phyloP scores from a whole-genome alignment of 2,888 invertebrate species.

The Scaptodrosophila latifasciaeformis region DNA sequence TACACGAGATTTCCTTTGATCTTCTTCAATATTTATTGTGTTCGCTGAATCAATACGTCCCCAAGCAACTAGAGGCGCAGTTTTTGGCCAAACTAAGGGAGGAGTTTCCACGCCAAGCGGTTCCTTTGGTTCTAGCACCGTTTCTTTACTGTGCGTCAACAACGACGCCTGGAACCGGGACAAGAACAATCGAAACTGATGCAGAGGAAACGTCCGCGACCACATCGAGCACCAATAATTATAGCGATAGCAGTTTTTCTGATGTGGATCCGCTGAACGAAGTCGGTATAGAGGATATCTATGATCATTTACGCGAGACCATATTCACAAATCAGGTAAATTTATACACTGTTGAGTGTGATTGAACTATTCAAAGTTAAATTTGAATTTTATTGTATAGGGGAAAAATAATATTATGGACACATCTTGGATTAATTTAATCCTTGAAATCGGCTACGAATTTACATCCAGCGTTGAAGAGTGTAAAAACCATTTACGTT shows the following conservation, averaged over 20 bases:
- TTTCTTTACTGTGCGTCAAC: conserved; percentile 79
- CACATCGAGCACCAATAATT: conserved; percentile 75
- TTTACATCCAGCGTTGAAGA: conserved; percentile 92
- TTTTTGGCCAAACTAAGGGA: conserved; percentile 88
- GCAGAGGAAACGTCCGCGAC: conserved; percentile 76
- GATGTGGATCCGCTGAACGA: conserved; percentile 75
- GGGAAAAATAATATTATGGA: conserved; percentile 79
- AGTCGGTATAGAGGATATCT: conserved; percentile 72
- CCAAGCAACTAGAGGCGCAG: conserved; percentile 68
- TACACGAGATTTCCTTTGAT: conserved; percentile 93
- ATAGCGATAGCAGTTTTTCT: conserved; percentile 79
- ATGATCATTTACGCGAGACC: conserved; percentile 73
- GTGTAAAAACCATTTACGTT: conserved; percentile 88
- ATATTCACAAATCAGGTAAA: conserved; percentile 68
- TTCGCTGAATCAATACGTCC: conserved; percentile 75
- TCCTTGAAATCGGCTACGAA: conserved; percentile 91
- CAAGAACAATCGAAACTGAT: conserved; percentile 49
- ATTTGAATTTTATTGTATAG: conserved; percentile 31
- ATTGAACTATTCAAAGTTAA: too few relatives aligned
- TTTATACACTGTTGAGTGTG: not conserved
- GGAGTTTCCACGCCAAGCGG: conserved; percentile 91
- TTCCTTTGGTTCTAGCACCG: conserved; percentile 92
- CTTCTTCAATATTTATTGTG: conserved; percentile 88
- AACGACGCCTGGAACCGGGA: conserved; percentile 30
- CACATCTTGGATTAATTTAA: conserved; percentile 88